Percentiles rank a stretch among this genome's conserved stretches.
Evolutionary conservation across 2,888 invertebrate species (phyloP).

Genomic region (Germaria angustata): DNA sequence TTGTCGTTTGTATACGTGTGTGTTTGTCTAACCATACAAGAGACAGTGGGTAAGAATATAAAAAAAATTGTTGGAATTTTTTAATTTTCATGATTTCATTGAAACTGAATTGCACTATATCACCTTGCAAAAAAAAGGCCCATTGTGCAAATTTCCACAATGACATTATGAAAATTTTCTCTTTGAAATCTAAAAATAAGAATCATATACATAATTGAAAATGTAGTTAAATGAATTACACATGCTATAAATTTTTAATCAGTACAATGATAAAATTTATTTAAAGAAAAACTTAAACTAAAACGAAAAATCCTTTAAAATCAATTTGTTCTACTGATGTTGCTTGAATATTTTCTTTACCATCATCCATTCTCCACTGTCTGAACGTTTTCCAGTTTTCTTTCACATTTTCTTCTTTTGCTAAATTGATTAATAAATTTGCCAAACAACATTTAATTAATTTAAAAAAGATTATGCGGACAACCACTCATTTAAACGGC

Average conservation of each 20-base stretch:
- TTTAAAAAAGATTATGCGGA: constrained; percentile 56
- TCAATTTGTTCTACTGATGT: too few relatives aligned
- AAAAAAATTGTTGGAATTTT: neutral
- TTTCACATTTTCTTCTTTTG: neutral
- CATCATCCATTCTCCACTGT: neutral
- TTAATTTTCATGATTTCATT: neutral
- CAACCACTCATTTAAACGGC: constrained; percentile 31
- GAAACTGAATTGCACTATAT: too few relatives aligned
- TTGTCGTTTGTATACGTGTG: neutral
- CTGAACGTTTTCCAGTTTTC: neutral
- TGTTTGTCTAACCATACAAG: neutral
- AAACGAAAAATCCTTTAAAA: too few relatives aligned
- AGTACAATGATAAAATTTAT: too few relatives aligned
- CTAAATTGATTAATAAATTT: constrained; percentile 65
- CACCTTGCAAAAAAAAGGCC: too few relatives aligned
- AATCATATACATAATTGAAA: too few relatives aligned
- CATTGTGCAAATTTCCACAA: neutral
- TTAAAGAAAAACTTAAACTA: too few relatives aligned
- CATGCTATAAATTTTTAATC: too few relatives aligned
- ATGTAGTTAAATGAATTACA: too few relatives aligned
- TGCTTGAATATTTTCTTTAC: too few relatives aligned
- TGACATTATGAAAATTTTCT: too few relatives aligned
- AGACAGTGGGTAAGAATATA: constrained; percentile 1
- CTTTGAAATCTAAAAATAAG: too few relatives aligned
- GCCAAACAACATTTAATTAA: constrained; percentile 64